A percentile compares a stretch with the other conserved stretches of the same genome.
Evolutionary conservation across 2,113 vertebrate genomes (phyloP).

Genomic region (Hemiprocne comata): DNA sequence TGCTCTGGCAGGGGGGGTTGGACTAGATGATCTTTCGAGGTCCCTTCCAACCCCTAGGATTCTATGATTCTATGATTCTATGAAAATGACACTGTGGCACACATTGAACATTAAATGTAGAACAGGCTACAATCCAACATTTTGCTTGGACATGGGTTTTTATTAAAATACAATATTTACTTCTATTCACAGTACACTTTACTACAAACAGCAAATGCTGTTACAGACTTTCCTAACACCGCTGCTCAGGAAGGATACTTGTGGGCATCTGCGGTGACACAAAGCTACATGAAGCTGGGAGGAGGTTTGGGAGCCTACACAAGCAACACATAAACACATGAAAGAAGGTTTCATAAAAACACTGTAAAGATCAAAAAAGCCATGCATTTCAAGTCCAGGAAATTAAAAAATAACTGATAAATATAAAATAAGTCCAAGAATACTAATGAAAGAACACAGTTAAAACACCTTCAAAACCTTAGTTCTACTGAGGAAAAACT

Average conservation of each 20-base stretch:
- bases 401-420: background rate
- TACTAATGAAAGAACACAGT: background rate
- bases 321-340: background rate
- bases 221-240: background rate
- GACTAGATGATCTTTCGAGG: too few relatives aligned
- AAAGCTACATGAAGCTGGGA: background rate
- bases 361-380: background rate
- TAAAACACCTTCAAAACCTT: background rate
- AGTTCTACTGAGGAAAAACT: background rate
- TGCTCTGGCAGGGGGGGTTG: too few relatives aligned
- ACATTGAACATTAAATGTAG: background rate
- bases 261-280: background rate
- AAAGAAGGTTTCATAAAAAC: background rate
- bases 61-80: too few relatives aligned
- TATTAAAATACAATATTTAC: background rate
- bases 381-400: background rate
- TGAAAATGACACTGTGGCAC: background rate
- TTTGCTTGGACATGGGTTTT: background rate
- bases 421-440: background rate
- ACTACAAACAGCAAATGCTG: background rate
- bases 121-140: background rate
- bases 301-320: background rate
- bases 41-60: too few relatives aligned
- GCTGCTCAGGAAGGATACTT: background rate
- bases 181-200: background rate